Evolutionary conservation across 92 coral and sea anemone genomes (phyloP).

Genomic region (Anthopleura xanthogrammica): DNA sequence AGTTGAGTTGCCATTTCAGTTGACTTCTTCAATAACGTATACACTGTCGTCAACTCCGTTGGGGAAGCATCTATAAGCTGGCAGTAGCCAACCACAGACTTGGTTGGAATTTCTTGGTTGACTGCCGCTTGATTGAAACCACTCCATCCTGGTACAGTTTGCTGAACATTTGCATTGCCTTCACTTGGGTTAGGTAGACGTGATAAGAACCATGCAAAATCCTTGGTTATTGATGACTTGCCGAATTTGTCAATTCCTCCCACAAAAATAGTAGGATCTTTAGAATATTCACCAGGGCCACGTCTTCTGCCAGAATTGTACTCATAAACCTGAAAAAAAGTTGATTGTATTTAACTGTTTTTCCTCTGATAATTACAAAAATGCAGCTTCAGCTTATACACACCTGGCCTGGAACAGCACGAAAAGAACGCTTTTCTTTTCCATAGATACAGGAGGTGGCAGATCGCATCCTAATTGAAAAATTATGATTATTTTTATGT

Average conservation of each 20-base stretch:
- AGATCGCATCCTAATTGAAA: slow-evolving; percentile 12
- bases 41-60: slow-evolving; percentile 50
- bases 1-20: slow-evolving; percentile 43
- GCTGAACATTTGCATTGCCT: neutral
- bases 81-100: slow-evolving; percentile 45
- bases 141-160: slow-evolving; percentile 58
- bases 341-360: neutral
- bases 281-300: slow-evolving; percentile 40
- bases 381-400: neutral
- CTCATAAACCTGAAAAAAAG: slow-evolving; percentile 25
- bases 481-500: too few species aligned
- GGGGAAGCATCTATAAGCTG: slow-evolving; percentile 62
- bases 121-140: slow-evolving; percentile 46
- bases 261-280: neutral
- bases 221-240: slow-evolving; percentile 25
- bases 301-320: slow-evolving; percentile 54
- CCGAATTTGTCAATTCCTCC: slow-evolving; percentile 20
- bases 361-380: neutral
- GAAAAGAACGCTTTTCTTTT: too few species aligned
- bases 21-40: slow-evolving; percentile 42
- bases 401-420: slow-evolving; percentile 53
- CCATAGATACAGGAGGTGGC: slow-evolving; percentile 29
- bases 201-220: slow-evolving; percentile 61
- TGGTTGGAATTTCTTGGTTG: slow-evolving; percentile 31
- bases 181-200: slow-evolving; percentile 29